phyloP scores from a whole-genome alignment of 2,888 invertebrate species.

The Phasia obesa region DNA sequence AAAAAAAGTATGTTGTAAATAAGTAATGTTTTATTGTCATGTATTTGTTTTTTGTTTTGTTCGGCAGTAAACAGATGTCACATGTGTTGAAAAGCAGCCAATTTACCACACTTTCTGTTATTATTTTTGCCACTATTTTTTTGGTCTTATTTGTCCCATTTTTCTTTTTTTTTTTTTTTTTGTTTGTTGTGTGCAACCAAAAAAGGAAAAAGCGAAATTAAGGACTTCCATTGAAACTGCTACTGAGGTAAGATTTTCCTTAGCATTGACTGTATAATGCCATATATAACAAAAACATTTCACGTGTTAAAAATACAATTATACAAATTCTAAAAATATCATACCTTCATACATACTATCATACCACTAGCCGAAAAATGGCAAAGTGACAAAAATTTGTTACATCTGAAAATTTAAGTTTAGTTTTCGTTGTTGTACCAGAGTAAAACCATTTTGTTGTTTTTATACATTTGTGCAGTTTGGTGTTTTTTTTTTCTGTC shows the following conservation, averaged over 20 bases:
- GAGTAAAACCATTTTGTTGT: slow-evolving; percentile 35
- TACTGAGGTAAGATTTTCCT: slow-evolving; percentile 37
- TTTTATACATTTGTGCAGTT: neutral
- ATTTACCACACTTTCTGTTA: slow-evolving; percentile 74
- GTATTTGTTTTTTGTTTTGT: neutral
- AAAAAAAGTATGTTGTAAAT: slow-evolving; percentile 44
- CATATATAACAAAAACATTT: slow-evolving; percentile 48
- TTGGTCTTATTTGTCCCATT: slow-evolving; percentile 11
- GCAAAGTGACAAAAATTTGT: slow-evolving; percentile 79
- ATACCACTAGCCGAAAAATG: slow-evolving; percentile 69
- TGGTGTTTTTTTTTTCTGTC: neutral
- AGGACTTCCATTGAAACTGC: slow-evolving; percentile 24
- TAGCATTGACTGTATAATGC: slow-evolving; percentile 35
- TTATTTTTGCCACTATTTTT: slow-evolving; percentile 42
- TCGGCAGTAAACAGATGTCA: slow-evolving; percentile 77
- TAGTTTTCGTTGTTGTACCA: slow-evolving; percentile 44
- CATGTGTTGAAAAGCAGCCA: slow-evolving; percentile 81
- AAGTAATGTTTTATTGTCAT: slow-evolving; percentile 18
- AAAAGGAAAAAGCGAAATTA: slow-evolving; percentile 21
- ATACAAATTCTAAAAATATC: slow-evolving; percentile 19
- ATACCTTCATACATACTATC: neutral
- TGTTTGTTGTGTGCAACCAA: slow-evolving; percentile 16
- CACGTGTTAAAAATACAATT: slow-evolving; percentile 51
- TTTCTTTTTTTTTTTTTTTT: slow-evolving; percentile 15
- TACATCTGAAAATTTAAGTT: slow-evolving; percentile 58